Conservation (phyloP, 2,888 invertebrate genomes). For the Tridacna crocea region DNA sequence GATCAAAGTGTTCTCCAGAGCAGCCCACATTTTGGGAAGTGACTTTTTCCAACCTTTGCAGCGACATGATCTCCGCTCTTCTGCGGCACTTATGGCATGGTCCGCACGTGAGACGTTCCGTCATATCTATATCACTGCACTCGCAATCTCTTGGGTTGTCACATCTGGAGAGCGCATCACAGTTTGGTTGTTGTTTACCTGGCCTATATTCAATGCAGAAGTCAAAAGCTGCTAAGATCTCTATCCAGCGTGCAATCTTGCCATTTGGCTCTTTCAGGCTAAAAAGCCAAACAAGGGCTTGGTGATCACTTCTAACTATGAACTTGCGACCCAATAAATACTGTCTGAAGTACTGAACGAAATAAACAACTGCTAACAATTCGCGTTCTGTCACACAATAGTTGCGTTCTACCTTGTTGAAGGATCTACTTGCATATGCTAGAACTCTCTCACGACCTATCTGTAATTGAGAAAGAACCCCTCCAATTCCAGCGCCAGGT, state of each 20-base stretch:
- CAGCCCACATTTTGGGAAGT: neutral
- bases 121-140: too few species aligned
- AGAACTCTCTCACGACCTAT: conserved; percentile 46
- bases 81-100: neutral
- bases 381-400: neutral
- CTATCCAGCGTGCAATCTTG: too few species aligned
- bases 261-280: too few species aligned
- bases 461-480: conserved; percentile 48
- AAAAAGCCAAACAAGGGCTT: too few species aligned
- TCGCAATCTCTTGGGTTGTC: too few species aligned
- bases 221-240: too few species aligned
- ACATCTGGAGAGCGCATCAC: too few species aligned
- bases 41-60: neutral
- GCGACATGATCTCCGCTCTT: neutral
- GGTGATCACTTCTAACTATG: too few species aligned
- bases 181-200: too few species aligned
- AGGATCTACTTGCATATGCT: conserved; percentile 42
- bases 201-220: too few species aligned
- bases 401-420: conserved; percentile 7
- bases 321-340: neutral
- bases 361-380: neutral
- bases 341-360: conserved; percentile 6
- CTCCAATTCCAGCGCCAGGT: conserved; percentile 44
- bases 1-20: neutral
- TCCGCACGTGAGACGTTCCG: neutral